Evolutionary conservation across 1,140 invertebrate genomes (phyloP).

Genomic region (Drosophila nikananu): DNA sequence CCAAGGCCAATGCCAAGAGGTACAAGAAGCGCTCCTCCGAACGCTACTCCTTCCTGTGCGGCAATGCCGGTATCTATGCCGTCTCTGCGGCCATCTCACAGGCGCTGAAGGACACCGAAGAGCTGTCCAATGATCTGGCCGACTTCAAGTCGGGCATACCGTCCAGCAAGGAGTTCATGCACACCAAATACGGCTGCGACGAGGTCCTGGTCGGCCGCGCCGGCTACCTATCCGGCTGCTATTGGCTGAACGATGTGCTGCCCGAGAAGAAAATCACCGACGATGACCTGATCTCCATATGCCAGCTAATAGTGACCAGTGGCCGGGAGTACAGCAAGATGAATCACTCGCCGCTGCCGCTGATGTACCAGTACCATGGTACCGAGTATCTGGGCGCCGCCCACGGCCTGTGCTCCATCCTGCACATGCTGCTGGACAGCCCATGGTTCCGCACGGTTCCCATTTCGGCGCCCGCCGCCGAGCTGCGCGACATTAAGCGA

Average conservation of each 20-base stretch:
- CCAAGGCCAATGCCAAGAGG: constrained; percentile 81
- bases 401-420: constrained; percentile 90
- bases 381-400: constrained; percentile 94
- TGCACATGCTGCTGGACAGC: constrained; percentile 86
- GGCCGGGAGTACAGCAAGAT: constrained; percentile 89
- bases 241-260: constrained; percentile 89
- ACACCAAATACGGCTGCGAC: constrained; percentile 90
- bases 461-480: constrained; percentile 86
- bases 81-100: constrained; percentile 86
- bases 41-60: constrained; percentile 87
- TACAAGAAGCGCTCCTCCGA: constrained; percentile 80
- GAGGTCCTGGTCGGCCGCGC: constrained; percentile 94
- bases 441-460: constrained; percentile 80
- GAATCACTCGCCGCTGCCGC: constrained; percentile 88
- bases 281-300: constrained; percentile 88
- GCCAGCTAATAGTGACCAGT: constrained; percentile 89
- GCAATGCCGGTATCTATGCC: constrained; percentile 89
- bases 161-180: constrained; percentile 86
- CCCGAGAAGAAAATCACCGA: constrained; percentile 86
- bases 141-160: constrained; percentile 85
- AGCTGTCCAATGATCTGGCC: constrained; percentile 86
- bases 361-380: constrained; percentile 95
- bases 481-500: constrained; percentile 87
- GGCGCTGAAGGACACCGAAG: constrained; percentile 63
- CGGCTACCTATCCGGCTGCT: constrained; percentile 91